Conservation (phyloP, 2,113 vertebrate genomes). For the Tringa solitaria region DNA sequence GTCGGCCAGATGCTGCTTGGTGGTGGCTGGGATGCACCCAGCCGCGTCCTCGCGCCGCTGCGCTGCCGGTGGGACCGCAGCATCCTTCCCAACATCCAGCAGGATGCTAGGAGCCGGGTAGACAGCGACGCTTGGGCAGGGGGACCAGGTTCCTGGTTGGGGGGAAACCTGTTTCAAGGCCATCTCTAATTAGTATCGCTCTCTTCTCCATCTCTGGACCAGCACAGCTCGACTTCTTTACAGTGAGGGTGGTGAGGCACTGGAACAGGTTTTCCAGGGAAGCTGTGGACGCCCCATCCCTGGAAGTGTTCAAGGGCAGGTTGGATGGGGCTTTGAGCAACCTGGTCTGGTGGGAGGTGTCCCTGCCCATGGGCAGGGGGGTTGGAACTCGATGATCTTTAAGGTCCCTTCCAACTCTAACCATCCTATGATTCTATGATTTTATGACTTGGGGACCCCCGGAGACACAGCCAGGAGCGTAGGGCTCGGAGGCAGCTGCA, state of each 20-base stretch:
- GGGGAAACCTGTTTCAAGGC: not conserved
- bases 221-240: not conserved
- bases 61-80: rapidly evolving
- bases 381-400: no score
- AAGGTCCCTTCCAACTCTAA: no score
- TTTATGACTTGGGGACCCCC: rapidly evolving
- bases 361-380: no score
- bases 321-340: no score
- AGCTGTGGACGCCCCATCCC: no score
- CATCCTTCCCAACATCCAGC: not conserved
- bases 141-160: not conserved
- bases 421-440: no score
- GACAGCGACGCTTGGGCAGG: rapidly evolving
- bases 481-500: not conserved
- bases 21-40: not conserved
- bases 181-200: not conserved
- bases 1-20: constrained; percentile 17
- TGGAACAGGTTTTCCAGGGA: no score
- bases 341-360: no score
- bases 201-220: not conserved
- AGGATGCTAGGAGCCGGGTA: not conserved
- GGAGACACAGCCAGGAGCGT: not conserved
- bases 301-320: no score
- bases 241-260: no score
- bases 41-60: rapidly evolving